Evolutionary conservation across 2,888 invertebrate genomes (phyloP).

Genomic region (Germaria angustata): DNA sequence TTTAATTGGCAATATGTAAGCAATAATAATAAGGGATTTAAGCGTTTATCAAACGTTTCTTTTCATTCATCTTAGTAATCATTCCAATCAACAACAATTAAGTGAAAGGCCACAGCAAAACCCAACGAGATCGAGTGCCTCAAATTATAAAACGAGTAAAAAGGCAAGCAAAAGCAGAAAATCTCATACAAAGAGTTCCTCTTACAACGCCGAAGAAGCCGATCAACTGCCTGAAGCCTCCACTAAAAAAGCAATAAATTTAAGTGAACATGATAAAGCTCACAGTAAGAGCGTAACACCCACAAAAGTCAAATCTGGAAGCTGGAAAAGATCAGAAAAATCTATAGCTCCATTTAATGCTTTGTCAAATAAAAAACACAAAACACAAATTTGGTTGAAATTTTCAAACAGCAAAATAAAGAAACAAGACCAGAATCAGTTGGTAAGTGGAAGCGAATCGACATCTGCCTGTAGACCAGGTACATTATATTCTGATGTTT

Average conservation of each 20-base stretch:
- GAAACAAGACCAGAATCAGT: not conserved
- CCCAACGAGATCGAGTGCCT: constrained; percentile 21
- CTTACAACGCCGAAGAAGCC: constrained; percentile 47
- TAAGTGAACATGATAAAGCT: not conserved
- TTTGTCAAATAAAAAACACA: constrained; percentile 61
- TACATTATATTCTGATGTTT: constrained; percentile 70
- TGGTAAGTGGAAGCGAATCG: constrained; percentile 27
- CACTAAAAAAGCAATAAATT: not conserved
- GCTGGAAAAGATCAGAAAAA: constrained; percentile 70
- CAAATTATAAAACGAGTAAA: constrained; percentile 56
- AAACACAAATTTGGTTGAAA: constrained; percentile 68
- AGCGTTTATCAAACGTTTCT: not conserved
- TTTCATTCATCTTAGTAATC: constrained; percentile 56
- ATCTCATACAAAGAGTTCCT: constrained; percentile 55
- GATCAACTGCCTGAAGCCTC: constrained; percentile 20
- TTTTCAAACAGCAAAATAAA: constrained; percentile 57
- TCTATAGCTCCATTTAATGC: constrained; percentile 59
- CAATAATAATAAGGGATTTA: not conserved
- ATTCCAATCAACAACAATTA: constrained; percentile 39
- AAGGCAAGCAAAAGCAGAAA: constrained; percentile 63
- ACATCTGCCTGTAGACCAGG: constrained; percentile 69
- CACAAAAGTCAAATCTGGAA: constrained; percentile 69
- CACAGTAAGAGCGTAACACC: constrained; percentile 18
- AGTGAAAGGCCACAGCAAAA: constrained; percentile 30
- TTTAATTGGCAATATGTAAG: constrained; percentile 65